A percentile compares a stretch with the other conserved stretches of the same genome.
Conservation (phyloP, 2,888 invertebrate species). For the Cosmorhoe ocellata region DNA sequence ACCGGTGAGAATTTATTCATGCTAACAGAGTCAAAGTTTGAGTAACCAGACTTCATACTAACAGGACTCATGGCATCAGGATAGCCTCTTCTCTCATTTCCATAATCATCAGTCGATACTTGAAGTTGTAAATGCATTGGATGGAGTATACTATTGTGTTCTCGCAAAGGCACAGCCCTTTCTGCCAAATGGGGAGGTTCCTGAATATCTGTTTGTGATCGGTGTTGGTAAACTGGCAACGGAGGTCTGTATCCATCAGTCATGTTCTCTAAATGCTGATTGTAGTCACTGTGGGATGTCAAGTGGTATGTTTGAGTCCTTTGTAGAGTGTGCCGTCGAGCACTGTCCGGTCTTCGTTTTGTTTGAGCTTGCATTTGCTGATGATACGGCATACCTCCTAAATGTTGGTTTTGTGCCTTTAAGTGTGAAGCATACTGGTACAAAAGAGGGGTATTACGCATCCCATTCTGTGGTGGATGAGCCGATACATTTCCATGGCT, state of each 20-base stretch:
- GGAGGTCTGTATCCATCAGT: constrained; percentile 60
- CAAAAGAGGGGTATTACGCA: constrained; percentile 67
- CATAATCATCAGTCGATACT: constrained; percentile 72
- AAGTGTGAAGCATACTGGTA: constrained; percentile 79
- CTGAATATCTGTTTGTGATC: constrained; percentile 73
- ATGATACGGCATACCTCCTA: constrained; percentile 64
- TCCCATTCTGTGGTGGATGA: constrained; percentile 58
- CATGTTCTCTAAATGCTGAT: constrained; percentile 72
- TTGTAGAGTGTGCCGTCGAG: constrained; percentile 70
- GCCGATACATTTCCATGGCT: constrained; percentile 56
- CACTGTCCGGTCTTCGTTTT: constrained; percentile 63
- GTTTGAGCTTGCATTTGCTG: constrained; percentile 63
- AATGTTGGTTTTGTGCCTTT: constrained; percentile 74
- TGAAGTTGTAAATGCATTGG: constrained; percentile 71
- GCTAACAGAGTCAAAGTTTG: constrained; percentile 70
- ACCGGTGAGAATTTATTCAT: constrained; percentile 72
- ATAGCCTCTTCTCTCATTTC: constrained; percentile 57
- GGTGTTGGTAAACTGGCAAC: constrained; percentile 60
- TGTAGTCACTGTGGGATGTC: constrained; percentile 77
- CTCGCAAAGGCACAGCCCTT: constrained; percentile 62
- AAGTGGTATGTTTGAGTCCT: constrained; percentile 78
- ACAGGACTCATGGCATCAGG: constrained; percentile 69
- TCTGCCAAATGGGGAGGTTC: constrained; percentile 63
- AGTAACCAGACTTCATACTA: constrained; percentile 71
- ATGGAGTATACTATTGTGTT: constrained; percentile 63